A percentile compares a stretch with the other conserved stretches of the same genome.
Evolutionary conservation across 1,140 invertebrate species (phyloP).

Genomic region (Drosophila pectinifera): DNA sequence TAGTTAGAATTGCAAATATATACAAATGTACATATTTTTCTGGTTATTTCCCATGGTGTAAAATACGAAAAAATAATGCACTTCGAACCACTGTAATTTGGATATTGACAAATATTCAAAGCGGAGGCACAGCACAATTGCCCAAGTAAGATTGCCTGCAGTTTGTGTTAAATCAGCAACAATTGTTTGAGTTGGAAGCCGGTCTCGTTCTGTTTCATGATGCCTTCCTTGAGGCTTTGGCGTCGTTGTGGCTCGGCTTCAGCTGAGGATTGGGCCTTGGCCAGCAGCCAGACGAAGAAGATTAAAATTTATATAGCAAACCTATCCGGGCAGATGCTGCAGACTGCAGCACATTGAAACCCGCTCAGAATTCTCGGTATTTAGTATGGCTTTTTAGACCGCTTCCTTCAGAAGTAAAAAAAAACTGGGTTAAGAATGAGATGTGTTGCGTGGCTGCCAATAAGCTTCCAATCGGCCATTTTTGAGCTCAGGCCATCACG

Average conservation of each 20-base stretch:
- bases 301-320: slow-evolving; percentile 78
- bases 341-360: slow-evolving; percentile 25
- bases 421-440: slow-evolving; percentile 42
- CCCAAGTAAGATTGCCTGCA: slow-evolving; percentile 64
- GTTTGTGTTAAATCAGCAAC: slow-evolving; percentile 80
- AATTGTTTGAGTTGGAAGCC: slow-evolving; percentile 63
- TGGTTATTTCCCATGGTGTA: neutral
- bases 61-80: neutral
- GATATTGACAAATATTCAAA: slow-evolving; percentile 60
- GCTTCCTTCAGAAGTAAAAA: slow-evolving; percentile 2
- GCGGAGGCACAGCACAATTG: slow-evolving; percentile 23
- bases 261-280: slow-evolving; percentile 44
- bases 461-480: slow-evolving; percentile 76
- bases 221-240: slow-evolving; percentile 35
- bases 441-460: slow-evolving; percentile 70
- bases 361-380: slow-evolving; percentile 53
- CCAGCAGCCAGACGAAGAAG: slow-evolving; percentile 66
- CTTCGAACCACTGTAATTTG: slow-evolving; percentile 25
- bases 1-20: too few species aligned
- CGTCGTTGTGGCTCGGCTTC: slow-evolving; percentile 30
- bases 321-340: slow-evolving; percentile 54
- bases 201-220: slow-evolving; percentile 51
- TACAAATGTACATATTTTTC: too few species aligned
- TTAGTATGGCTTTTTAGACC: slow-evolving; percentile 61
- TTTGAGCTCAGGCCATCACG: slow-evolving; percentile 59